phyloP scores from a whole-genome alignment of 2,888 invertebrate species.

The Drosophila buzzatii region DNA sequence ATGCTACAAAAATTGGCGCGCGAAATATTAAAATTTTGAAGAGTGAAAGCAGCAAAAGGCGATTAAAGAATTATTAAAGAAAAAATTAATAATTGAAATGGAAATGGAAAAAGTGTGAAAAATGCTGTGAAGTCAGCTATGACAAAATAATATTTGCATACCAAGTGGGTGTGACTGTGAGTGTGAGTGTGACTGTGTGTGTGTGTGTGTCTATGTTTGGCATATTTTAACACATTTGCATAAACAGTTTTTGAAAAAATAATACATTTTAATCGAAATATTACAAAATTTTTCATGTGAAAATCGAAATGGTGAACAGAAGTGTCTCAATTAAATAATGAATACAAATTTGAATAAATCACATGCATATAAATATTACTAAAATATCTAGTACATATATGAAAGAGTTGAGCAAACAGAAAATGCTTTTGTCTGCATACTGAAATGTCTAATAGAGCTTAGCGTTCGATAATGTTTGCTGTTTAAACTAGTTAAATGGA shows the following conservation, averaged over 20 bases:
- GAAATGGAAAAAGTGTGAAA: slow-evolving; percentile 6
- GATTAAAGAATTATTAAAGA: background rate
- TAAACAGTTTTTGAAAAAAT: background rate
- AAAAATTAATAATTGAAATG: slow-evolving; percentile 1
- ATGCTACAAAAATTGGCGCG: slow-evolving; percentile 22
- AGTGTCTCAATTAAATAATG: background rate
- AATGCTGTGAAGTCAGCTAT: slow-evolving; percentile 14
- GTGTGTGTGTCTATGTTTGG: background rate
- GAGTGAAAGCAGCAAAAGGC: background rate
- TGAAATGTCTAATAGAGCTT: background rate
- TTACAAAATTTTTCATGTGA: background rate
- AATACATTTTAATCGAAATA: background rate
- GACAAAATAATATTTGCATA: slow-evolving; percentile 17
- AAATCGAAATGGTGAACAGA: background rate
- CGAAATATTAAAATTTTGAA: slow-evolving; percentile 22
- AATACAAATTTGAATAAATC: background rate
- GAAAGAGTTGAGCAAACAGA: background rate
- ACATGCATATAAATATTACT: background rate
- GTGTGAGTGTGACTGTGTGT: background rate
- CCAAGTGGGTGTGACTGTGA: background rate
- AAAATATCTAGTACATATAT: background rate
- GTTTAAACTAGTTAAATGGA: slow-evolving; percentile 14
- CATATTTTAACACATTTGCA: slow-evolving; percentile 1
- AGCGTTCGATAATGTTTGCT: background rate
- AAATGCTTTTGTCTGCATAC: background rate